Base-by-base conservation (phyloP, 2,888 invertebrate genomes). In the Plusia festucae region DNA sequence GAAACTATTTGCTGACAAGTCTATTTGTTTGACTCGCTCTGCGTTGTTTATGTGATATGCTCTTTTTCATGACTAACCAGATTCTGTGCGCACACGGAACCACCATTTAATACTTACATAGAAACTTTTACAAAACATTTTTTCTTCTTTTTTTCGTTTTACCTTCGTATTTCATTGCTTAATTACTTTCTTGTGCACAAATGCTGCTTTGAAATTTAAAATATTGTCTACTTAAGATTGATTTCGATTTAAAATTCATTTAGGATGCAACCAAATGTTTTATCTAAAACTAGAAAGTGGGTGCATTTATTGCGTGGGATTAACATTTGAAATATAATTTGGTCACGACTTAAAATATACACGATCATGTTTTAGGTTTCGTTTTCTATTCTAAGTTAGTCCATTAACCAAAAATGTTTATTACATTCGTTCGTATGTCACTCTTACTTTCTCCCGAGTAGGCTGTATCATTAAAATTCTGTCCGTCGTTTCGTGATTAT, bases 381-480 rank as follows among this genome's bases (percentile, higher is more conserved):
- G 71, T 85, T 88, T 85, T 83, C 81, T 84, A 72, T 79, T 77
- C 72, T 78, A 82, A 70, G 78, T 70, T 72, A 80, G 76, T 80
- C 77, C 73, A 85, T 86, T 85, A 83, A 76, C 40, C 73, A 78
- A 78, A 83, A 79, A 85, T 83, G 74, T 83, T 85, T 84, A 76
- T 72, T 68, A 64, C 60, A 54, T 67, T 56, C 53, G 53, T 67
- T 66, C 65, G 70, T 70, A 76, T 76, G 72, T 79, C 82, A 90
- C 90, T 88, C 83, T 90, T 82, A 84, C 90, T 91, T 89, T 91
- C 88, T 79, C 82, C 70, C 46, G 65, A 68, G 78, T 80, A 78
- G 82, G 80, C 73, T 76, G 76, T 70, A 62, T 81, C 80, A 86
- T 90, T 87, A 82, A 82, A 82, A 88, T 87, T 89, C 84, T 79